phyloP scores from a whole-genome alignment of 2,888 invertebrate species.

The Troides oblongomaculatus region DNA sequence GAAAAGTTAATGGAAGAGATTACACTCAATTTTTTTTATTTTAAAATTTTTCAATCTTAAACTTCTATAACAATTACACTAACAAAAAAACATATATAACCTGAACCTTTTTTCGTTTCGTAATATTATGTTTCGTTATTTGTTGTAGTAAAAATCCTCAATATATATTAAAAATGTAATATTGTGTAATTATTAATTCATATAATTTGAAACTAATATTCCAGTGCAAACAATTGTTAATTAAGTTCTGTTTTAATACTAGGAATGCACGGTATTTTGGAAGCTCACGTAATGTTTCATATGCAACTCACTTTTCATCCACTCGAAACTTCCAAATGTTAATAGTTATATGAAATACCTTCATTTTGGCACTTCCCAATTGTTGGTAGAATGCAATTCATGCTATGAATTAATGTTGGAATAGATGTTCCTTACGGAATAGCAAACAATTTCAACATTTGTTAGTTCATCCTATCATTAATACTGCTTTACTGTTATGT shows the following conservation, averaged over 20 bases:
- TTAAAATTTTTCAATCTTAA: too few species aligned
- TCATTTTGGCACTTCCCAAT: conserved; percentile 4
- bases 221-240: neutral
- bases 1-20: too few species aligned
- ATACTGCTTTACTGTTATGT: neutral
- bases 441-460: neutral
- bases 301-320: conserved; percentile 14
- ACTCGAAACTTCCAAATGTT: conserved; percentile 19
- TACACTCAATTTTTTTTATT: too few species aligned
- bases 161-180: too few species aligned
- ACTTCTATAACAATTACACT: too few species aligned
- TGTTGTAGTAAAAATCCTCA: too few species aligned
- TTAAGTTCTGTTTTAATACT: neutral
- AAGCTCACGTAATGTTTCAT: conserved; percentile 18
- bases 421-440: neutral
- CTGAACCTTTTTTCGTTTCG: too few species aligned
- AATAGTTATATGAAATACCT: conserved; percentile 16
- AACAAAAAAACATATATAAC: too few species aligned
- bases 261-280: conserved; percentile 4
- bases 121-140: too few species aligned
- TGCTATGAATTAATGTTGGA: conserved; percentile 13
- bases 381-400: conserved; percentile 21
- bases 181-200: too few species aligned
- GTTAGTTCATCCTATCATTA: neutral
- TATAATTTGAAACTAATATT: neutral